Evolutionary conservation across 2,888 invertebrate species (phyloP), one percentile per base, ranked within the genome.

Genomic region (Buathra laborator): DNA sequence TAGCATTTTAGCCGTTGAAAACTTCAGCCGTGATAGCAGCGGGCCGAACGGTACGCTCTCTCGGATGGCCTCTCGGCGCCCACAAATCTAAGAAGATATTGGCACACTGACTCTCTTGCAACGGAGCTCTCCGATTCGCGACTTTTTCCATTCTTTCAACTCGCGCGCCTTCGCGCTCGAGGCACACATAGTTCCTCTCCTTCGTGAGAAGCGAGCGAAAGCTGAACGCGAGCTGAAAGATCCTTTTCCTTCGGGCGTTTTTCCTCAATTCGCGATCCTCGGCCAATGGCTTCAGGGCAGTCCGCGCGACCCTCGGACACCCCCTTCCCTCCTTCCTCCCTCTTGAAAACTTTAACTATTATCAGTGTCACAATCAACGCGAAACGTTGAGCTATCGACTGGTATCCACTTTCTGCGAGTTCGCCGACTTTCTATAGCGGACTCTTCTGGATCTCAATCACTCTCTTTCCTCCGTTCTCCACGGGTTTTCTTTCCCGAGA

Each of bases 81-180:
- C 87, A 89, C 91, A 91, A 91, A 91, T 91, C 89, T 86, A 88
- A 72, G 80, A 87, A 89, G 88, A 90, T 90, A 91, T 91, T 90
- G 91, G 89, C 90, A 88, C 87, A 86, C 37, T 37, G 37, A 9
- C 37, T 37, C 37, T 37, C 37, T 37, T 9, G 37, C 37, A 5
- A 9, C 37, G 37, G 37, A 37, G 84, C 85, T 74, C 75, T 79
- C 48, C 56, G 51, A 70, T 37, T 83, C 83, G 62, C 80, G 70
- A 75, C 72, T 83, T 83, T 84, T 84, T 83, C 37, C 19, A 75
- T 43, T 29, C 71, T 44, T 43, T 59, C 71, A 32, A 76, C 71
- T 59, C 44, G 59, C n/a, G 24, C 29, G n/a, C 48, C 37, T 37
- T 37, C 37, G 37, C 37, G 37, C 37, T 37, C 37, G 37, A 9